A percentile compares a stretch with the other conserved stretches of the same genome.
Evolutionary conservation across 30 jellyfish, hydroid and myxozoan genomes (phyloP).

Genomic region (Hydractinia echinata): DNA sequence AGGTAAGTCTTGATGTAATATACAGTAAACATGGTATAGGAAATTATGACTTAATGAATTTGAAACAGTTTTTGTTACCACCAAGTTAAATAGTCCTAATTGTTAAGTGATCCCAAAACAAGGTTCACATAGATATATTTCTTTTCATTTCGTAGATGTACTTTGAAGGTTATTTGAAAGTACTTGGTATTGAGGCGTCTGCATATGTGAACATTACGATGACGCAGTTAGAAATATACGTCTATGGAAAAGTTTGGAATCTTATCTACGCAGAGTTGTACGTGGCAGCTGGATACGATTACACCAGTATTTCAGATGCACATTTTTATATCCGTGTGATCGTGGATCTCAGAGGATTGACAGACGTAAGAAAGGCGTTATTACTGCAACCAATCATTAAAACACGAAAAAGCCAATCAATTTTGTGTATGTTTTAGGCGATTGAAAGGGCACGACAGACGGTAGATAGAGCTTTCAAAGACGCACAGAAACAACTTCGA

Average conservation of each 20-base stretch:
- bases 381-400: neutral
- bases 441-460: conserved; percentile 83
- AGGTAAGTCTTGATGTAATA: conserved; percentile 38
- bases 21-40: neutral
- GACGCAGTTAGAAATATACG: conserved; percentile 73
- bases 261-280: conserved; percentile 87
- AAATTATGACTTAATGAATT: neutral
- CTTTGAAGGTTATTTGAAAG: conserved; percentile 87
- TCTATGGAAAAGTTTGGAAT: conserved; percentile 90
- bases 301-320: conserved; percentile 55
- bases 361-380: conserved; percentile 38
- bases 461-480: conserved; percentile 87
- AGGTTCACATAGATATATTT: neutral
- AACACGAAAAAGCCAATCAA: neutral
- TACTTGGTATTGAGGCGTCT: conserved; percentile 85
- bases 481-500: conserved; percentile 83
- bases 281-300: conserved; percentile 79
- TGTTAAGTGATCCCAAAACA: neutral
- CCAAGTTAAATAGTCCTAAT: neutral
- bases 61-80: neutral
- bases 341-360: conserved; percentile 81
- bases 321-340: conserved; percentile 84
- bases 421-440: conserved; percentile 48
- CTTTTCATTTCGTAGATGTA: conserved; percentile 48
- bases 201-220: conserved; percentile 71